Base-by-base conservation (phyloP, 2,797 vertebrate genomes). In the Hyperoplus immaculatus region DNA sequence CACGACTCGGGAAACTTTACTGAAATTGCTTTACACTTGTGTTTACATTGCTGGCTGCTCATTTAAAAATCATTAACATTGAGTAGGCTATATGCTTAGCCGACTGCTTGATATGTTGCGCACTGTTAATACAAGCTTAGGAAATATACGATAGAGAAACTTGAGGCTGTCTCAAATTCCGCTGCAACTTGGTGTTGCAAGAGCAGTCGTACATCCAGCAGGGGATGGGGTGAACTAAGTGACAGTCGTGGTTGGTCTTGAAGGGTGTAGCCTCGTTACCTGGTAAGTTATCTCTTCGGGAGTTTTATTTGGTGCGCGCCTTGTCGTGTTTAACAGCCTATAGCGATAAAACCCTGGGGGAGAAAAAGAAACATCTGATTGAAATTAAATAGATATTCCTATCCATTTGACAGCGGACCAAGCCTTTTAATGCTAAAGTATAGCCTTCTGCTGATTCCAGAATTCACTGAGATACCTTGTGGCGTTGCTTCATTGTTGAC, bases 231-330 rank as follows among this genome's bases (percentile, higher is more conserved):
- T 67, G 63, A 42, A 29, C 29, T 29, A 29, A 64, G 66, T 75
- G 83, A 75, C 54, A 73, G 59, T 10, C 55, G 21, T 69, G 68
- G 63, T 10, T 61, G 57, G 16, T 39, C 29, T 38, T 55, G 59
- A 73, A 71, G 50, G 53, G 71, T 80, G 69, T 29, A 42, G 54
- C 51, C 51, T 81, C 51, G 12, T 58, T 74, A 14, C 4, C 41
- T 4, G 15, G 50, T 58, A 46, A 51, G 10, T 15, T 42, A 62
- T 14, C 41, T 53, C 2, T 3, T 47, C 9, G 9, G 8, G 3
- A 18, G 49, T 66, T 59, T 46, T 11, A 16, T 55, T 55, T 14
- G 41, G 29, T 58, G 18, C 51, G 3, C 15, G 18, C 39, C n/a
- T 13, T 29, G 11, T 2, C 3, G 13, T 39, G 29, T 5, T n/a